phyloP scores from a whole-genome alignment of 2,888 invertebrate genomes.

The Clusia tigrina region DNA sequence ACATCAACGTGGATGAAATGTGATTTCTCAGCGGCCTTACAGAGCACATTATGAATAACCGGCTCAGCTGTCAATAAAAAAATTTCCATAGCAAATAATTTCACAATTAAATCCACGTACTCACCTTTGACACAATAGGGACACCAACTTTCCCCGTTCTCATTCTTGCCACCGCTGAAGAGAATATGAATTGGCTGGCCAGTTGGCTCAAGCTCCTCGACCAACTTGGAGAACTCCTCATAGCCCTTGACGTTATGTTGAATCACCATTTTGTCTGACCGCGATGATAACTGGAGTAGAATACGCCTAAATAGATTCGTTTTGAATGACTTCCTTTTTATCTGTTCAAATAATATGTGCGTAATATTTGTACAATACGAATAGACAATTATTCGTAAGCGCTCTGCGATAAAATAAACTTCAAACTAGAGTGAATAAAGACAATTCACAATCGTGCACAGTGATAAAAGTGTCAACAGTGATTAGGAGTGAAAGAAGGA shows the following conservation, averaged over 20 bases:
- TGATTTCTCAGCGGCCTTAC: conserved; percentile 69
- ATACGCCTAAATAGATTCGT: no score
- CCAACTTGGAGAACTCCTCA: conserved; percentile 62
- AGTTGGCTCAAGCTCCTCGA: conserved; percentile 57
- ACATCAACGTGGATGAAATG: conserved; percentile 81
- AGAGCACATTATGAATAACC: conserved; percentile 74
- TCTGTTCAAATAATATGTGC: no score
- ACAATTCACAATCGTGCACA: no score
- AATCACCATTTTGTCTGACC: conserved; percentile 62
- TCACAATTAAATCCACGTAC: conserved; percentile 33
- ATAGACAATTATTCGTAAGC: no score
- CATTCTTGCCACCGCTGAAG: conserved; percentile 63
- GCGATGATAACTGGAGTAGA: no score
- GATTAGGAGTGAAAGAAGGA: no score
- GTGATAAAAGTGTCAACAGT: no score
- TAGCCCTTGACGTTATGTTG: conserved; percentile 63
- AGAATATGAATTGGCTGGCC: conserved; percentile 61
- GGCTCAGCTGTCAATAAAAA: conserved; percentile 73
- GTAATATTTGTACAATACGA: no score
- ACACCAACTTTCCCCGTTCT: conserved; percentile 84
- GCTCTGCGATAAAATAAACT: no score
- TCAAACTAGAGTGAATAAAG: no score
- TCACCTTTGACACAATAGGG: conserved; percentile 86
- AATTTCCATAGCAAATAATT: conserved; percentile 17
- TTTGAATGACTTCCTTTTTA: no score